phyloP scores from a whole-genome alignment of 2,888 invertebrate genomes.

The Biston stratarius region DNA sequence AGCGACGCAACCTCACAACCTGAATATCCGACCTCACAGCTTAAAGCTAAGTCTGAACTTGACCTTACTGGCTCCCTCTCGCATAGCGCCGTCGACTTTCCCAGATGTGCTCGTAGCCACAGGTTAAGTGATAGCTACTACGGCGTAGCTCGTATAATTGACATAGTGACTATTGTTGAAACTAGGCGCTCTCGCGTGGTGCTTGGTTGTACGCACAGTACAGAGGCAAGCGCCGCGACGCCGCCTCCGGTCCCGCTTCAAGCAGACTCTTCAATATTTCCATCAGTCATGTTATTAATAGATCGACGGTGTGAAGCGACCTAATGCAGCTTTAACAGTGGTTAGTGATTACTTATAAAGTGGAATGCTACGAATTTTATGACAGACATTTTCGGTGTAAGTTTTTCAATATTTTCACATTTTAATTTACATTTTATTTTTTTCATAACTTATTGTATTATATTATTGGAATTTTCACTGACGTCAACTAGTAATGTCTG shows the following conservation, averaged over 20 bases:
- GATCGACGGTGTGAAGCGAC: slow-evolving; percentile 47
- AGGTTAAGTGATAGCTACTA: slow-evolving; percentile 40
- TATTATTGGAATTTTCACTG: slow-evolving; percentile 4
- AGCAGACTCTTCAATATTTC: slow-evolving; percentile 29
- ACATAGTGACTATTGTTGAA: slow-evolving; percentile 3
- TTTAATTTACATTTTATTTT: not conserved
- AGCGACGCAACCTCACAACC: slow-evolving; percentile 47
- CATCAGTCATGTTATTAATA: slow-evolving; percentile 47
- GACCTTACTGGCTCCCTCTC: slow-evolving; percentile 70
- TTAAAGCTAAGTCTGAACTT: slow-evolving; percentile 65
- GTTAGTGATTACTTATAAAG: slow-evolving; percentile 53
- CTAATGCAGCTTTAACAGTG: slow-evolving; percentile 51
- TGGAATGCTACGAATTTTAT: slow-evolving; percentile 39
- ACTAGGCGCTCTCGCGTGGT: slow-evolving; percentile 3
- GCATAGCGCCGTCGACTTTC: slow-evolving; percentile 63
- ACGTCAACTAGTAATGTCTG: slow-evolving; percentile 17
- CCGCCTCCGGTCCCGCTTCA: slow-evolving; percentile 30
- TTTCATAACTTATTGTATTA: slow-evolving; percentile 1
- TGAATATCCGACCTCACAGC: slow-evolving; percentile 52
- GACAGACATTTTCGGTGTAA: slow-evolving; percentile 34
- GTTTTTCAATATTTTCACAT: slow-evolving; percentile 8
- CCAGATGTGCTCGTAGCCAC: slow-evolving; percentile 54
- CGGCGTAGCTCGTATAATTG: slow-evolving; percentile 14
- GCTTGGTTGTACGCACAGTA: slow-evolving; percentile 5
- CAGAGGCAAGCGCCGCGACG: slow-evolving; percentile 33